phyloP scores from a whole-genome alignment of 2,888 invertebrate species.

The Blera fallax region DNA sequence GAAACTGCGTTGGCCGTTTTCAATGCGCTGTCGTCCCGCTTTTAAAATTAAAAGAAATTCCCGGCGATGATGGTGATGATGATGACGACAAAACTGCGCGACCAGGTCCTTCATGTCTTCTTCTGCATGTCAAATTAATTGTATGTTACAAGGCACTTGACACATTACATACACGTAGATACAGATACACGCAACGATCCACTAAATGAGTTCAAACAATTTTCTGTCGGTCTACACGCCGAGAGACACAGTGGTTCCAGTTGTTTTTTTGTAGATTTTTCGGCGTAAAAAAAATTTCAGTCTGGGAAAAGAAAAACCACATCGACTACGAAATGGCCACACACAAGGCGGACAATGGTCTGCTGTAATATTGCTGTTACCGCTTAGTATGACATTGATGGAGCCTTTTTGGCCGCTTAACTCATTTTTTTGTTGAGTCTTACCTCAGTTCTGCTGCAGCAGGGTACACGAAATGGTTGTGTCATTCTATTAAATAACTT shows the following conservation, averaged over 20 bases:
- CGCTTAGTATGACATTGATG: constrained; percentile 66
- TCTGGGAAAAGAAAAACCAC: too few species aligned
- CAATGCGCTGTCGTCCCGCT: constrained; percentile 31
- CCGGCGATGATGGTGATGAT: constrained; percentile 13
- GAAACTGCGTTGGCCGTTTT: constrained; percentile 63
- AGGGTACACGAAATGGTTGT: constrained; percentile 47
- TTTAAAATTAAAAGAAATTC: constrained; percentile 32
- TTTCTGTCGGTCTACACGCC: constrained; percentile 26
- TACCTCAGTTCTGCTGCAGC: background rate
- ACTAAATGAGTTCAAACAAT: constrained; percentile 60
- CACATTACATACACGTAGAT: constrained; percentile 30
- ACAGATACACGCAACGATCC: constrained; percentile 9
- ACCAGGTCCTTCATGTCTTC: constrained; percentile 61
- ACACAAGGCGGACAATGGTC: constrained; percentile 66
- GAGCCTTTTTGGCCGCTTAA: constrained; percentile 43
- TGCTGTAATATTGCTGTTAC: constrained; percentile 34
- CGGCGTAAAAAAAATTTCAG: constrained; percentile 12
- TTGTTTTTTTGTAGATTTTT: constrained; percentile 18
- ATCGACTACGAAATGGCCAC: constrained; percentile 46
- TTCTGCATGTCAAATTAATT: constrained; percentile 68
- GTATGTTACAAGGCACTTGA: constrained; percentile 62
- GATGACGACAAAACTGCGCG: constrained; percentile 57
- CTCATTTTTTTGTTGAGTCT: constrained; percentile 9
- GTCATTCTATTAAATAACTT: constrained; percentile 70
- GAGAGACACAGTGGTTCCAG: background rate